phyloP scores from a whole-genome alignment of 2,888 invertebrate species.

The Hemistola chrysoprasaria region DNA sequence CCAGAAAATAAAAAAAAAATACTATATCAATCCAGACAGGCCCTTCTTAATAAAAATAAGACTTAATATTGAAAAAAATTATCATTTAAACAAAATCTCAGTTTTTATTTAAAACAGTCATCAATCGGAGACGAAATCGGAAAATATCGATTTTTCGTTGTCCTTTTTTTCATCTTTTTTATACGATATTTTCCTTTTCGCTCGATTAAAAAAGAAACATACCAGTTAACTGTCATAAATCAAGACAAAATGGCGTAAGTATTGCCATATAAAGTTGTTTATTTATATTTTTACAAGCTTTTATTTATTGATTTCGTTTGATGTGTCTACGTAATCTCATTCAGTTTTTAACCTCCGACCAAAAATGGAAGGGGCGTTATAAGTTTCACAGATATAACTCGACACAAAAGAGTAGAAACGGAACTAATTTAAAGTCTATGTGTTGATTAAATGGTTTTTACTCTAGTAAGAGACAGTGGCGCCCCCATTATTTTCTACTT shows the following conservation, averaged over 20 bases:
- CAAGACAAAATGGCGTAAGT: neutral
- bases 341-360: no score
- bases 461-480: no score
- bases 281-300: no score
- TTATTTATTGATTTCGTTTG: no score
- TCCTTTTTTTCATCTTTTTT: constrained; percentile 28
- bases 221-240: neutral
- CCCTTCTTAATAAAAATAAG: constrained; percentile 35
- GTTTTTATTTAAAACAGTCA: constrained; percentile 34
- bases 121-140: constrained; percentile 22
- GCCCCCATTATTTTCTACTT: no score
- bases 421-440: no score
- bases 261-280: no score
- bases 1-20: constrained; percentile 42
- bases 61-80: constrained; percentile 32
- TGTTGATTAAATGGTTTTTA: no score
- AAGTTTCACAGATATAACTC: no score
- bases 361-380: no score
- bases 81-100: constrained; percentile 41
- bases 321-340: no score
- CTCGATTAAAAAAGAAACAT: constrained; percentile 1
- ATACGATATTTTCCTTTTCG: constrained; percentile 18
- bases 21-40: constrained; percentile 43
- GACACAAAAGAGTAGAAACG: no score
- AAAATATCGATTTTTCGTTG: constrained; percentile 30